A percentile compares a stretch with the other conserved stretches of the same genome.
Conservation (phyloP, 2,113 vertebrate species). For the Mesitornis unicolor region DNA sequence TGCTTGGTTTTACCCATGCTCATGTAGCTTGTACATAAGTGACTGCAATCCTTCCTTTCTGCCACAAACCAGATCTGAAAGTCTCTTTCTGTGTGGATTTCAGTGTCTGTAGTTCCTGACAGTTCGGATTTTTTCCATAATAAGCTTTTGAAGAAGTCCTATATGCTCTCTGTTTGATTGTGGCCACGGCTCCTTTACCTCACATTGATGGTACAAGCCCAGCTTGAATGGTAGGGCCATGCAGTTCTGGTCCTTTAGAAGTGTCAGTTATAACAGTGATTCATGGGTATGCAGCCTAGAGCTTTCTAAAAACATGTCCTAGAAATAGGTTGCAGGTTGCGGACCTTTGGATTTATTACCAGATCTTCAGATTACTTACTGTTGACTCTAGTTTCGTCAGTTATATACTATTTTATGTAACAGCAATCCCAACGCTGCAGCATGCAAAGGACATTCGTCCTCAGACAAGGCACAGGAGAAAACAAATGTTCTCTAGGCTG, state of each 20-base stretch:
- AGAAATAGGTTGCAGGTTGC: background rate
- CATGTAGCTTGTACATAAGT: background rate
- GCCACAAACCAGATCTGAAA: background rate
- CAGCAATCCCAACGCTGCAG: background rate
- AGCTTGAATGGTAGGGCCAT: background rate
- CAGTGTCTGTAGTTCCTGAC: background rate
- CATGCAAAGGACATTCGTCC: background rate
- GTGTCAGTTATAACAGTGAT: background rate
- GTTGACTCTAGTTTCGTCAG: background rate
- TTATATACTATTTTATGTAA: background rate
- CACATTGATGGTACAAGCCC: background rate
- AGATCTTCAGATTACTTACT: background rate
- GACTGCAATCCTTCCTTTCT: background rate
- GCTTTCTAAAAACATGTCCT: background rate
- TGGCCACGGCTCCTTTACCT: background rate
- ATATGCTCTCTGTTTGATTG: background rate
- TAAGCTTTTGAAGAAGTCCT: background rate
- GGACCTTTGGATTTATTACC: background rate
- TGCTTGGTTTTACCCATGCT: background rate
- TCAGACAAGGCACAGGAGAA: background rate
- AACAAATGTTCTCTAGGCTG: background rate
- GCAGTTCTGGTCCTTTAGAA: background rate
- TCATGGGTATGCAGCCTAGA: background rate
- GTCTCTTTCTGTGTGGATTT: background rate
- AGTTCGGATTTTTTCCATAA: background rate